Conservation (phyloP, 1,140 invertebrate species). For the Zaprionus africanus region DNA sequence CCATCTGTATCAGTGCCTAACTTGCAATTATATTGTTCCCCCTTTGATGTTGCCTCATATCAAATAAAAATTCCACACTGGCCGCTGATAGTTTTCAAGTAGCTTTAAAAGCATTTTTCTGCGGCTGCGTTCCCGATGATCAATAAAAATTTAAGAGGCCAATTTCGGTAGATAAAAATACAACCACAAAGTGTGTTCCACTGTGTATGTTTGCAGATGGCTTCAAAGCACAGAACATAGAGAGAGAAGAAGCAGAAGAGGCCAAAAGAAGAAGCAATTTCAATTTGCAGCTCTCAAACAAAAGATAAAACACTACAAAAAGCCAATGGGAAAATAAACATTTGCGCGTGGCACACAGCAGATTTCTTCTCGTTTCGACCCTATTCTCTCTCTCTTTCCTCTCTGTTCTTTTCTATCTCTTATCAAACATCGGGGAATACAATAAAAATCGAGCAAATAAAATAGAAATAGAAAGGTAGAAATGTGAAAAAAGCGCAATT, state of each 20-base stretch:
- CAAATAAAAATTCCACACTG: not conserved
- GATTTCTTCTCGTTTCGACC: not conserved
- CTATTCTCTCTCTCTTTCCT: not conserved
- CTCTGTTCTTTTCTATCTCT: not conserved
- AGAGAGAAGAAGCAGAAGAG: not conserved
- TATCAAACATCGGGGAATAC: not conserved
- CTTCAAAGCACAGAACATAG: not conserved
- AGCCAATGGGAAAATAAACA: conserved; percentile 10
- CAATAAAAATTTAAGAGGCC: conserved; percentile 1
- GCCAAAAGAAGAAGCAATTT: not conserved
- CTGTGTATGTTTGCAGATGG: not conserved
- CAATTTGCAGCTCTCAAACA: not conserved
- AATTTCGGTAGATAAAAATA: conserved; percentile 9
- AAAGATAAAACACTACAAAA: conserved; percentile 8
- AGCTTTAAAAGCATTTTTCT: conserved; percentile 3
- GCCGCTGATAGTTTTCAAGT: conserved; percentile 4
- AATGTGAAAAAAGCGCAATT: conserved; percentile 25
- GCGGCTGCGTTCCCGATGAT: not conserved
- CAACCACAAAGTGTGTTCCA: not conserved
- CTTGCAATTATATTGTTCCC: not conserved
- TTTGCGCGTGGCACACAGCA: not conserved
- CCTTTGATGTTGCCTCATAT: not conserved
- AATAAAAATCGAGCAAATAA: conserved; percentile 11
- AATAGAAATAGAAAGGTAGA: conserved; percentile 18
- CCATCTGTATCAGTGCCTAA: too few species aligned